Evolutionary conservation across 2,113 vertebrate species (phyloP).

Genomic region (Callopanchax toddi): DNA sequence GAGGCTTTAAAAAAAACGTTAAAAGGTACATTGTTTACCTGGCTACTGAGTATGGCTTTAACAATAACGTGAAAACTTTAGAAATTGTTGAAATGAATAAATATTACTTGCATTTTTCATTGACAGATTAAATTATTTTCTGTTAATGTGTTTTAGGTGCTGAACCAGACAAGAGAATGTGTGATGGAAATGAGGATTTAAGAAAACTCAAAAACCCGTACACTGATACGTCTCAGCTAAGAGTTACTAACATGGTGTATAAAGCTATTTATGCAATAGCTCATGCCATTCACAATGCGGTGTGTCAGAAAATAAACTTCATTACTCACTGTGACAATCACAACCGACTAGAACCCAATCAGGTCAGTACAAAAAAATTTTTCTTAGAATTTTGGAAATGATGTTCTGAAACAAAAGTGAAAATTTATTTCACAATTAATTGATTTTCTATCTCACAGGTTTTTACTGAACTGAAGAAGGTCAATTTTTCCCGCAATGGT

Average conservation of each 20-base stretch:
- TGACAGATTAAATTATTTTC: too few relatives aligned
- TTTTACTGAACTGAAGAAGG: slow-evolving; percentile 55
- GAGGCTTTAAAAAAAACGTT: too few relatives aligned
- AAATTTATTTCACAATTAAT: too few relatives aligned
- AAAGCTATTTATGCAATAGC: slow-evolving; percentile 66
- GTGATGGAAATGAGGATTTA: slow-evolving; percentile 71
- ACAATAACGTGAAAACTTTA: fast-evolving
- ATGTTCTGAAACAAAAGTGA: too few relatives aligned
- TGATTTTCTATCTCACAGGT: slow-evolving; percentile 42
- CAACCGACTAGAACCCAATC: slow-evolving; percentile 31
- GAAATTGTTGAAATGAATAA: too few relatives aligned
- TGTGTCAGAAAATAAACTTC: slow-evolving; percentile 53
- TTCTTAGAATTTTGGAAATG: too few relatives aligned
- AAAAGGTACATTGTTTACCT: too few relatives aligned
- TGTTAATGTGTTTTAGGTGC: neutral
- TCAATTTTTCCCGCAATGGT: slow-evolving; percentile 65
- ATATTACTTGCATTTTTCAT: too few relatives aligned
- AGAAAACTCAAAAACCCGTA: slow-evolving; percentile 53
- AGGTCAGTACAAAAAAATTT: slow-evolving; percentile 46
- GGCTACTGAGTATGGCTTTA: slow-evolving; percentile 32
- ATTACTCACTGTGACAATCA: slow-evolving; percentile 51
- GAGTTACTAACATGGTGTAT: slow-evolving; percentile 75
- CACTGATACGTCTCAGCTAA: slow-evolving; percentile 71
- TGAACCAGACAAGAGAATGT: neutral
- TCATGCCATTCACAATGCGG: neutral